phyloP scores from a whole-genome alignment of 1,140 invertebrate genomes.

The Scaptomyza pallida region DNA sequence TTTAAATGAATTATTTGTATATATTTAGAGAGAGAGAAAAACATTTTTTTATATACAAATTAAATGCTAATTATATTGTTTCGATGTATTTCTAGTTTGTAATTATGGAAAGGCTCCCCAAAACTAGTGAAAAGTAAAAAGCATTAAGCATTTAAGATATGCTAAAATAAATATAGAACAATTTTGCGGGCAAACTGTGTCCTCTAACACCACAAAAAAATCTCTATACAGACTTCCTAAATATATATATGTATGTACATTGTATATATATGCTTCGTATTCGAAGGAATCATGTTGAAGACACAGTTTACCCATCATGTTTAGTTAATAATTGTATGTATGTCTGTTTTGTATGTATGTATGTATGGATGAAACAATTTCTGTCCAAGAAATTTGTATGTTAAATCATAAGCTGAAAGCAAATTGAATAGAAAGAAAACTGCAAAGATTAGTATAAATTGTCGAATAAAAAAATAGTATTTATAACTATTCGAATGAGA shows the following conservation, averaged over 20 bases:
- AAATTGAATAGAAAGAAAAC: conserved; percentile 53
- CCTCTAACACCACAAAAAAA: conserved; percentile 16
- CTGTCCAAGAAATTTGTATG: conserved; percentile 48
- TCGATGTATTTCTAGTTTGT: conserved; percentile 32
- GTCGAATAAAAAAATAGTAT: conserved; percentile 66
- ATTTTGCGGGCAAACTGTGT: conserved; percentile 49
- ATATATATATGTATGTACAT: conserved; percentile 2
- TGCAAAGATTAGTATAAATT: conserved; percentile 80
- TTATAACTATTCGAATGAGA: conserved; percentile 75
- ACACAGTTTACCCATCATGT: conserved; percentile 33
- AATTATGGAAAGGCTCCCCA: conserved; percentile 34
- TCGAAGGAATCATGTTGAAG: conserved; percentile 34
- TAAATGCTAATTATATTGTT: conserved; percentile 2
- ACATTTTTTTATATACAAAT: conserved; percentile 18
- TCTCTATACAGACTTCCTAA: conserved; percentile 44
- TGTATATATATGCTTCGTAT: conserved; percentile 36
- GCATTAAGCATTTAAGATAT: conserved; percentile 48
- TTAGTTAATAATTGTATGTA: conserved; percentile 32
- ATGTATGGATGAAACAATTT: conserved; percentile 54
- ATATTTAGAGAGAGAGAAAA: conserved; percentile 58
- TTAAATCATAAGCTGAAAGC: conserved; percentile 52
- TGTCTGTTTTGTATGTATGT: conserved; percentile 29
- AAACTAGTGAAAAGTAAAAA: conserved; percentile 39
- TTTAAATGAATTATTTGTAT: conserved; percentile 47
- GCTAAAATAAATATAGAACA: conserved; percentile 46